These are phyloP conservation scores for Lutjanus campechanus DNA, from an alignment of 2,797 vertebrate genomes.

Conservation along the genomic window DNA sequence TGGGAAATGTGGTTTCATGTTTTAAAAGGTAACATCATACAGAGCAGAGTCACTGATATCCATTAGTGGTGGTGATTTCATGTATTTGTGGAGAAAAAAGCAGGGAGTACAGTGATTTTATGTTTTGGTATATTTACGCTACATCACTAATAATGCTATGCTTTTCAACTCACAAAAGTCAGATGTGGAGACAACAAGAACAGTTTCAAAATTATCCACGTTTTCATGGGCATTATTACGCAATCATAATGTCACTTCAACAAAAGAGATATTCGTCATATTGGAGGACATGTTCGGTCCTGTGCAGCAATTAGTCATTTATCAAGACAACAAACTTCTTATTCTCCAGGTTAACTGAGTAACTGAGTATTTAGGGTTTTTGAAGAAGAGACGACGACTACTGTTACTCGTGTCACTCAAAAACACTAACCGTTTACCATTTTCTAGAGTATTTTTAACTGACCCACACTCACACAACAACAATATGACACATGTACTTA, in stretches of 20 bases:
- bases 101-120: background rate
- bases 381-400: background rate
- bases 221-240: background rate
- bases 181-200: background rate
- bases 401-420: background rate
- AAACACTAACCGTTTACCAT: background rate
- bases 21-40: background rate
- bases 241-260: background rate
- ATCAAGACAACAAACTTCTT: background rate
- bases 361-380: background rate
- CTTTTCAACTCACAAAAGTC: background rate
- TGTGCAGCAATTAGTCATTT: slow-evolving; percentile 4
- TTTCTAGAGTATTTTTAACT: background rate
- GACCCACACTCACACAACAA: background rate
- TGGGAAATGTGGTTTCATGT: background rate
- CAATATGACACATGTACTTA: background rate
- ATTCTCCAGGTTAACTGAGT: background rate
- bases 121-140: background rate
- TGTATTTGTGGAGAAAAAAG: background rate
- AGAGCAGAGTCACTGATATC: background rate
- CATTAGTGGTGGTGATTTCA: background rate
- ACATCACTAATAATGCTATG: background rate
- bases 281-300: background rate
- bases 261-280: background rate
- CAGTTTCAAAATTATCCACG: background rate